Conservation (phyloP, 2,113 vertebrate species). For the Rhea americana region DNA sequence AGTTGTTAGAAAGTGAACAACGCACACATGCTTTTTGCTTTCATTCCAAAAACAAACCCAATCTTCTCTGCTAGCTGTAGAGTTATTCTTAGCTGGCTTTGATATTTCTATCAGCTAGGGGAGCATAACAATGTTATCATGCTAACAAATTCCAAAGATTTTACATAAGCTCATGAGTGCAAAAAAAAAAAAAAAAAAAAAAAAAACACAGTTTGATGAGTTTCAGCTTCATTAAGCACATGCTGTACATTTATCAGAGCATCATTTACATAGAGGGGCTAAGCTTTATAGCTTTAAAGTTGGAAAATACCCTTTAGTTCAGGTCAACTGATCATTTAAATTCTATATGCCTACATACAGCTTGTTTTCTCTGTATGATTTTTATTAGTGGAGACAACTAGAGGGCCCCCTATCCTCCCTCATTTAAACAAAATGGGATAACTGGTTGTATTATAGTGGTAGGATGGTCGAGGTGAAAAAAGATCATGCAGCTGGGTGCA, state of each 20-base stretch:
- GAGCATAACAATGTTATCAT: slow-evolving; percentile 67
- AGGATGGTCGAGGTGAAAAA: not conserved
- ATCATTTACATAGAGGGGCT: not conserved
- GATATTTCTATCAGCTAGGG: slow-evolving; percentile 65
- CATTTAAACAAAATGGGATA: not conserved
- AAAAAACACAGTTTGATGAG: not conserved
- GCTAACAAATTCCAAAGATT: slow-evolving; percentile 66
- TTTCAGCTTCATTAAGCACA: not conserved
- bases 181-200: not conserved
- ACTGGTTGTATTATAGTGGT: rapidly evolving
- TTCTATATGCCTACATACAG: not conserved
- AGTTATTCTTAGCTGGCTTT: slow-evolving; percentile 72
- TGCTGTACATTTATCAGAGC: not conserved
- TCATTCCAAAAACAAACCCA: slow-evolving; percentile 58
- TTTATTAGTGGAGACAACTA: not conserved
- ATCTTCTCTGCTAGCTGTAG: slow-evolving; percentile 18
- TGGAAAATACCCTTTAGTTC: not conserved
- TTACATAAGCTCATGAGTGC: slow-evolving; percentile 43
- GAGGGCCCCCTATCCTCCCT: not conserved
- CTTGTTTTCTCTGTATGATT: not conserved
- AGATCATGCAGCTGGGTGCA: not conserved
- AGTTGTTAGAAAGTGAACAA: not conserved
- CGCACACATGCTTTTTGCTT: not conserved
- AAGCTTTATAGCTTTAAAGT: not conserved
- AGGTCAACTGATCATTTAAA: not conserved